These are phyloP conservation scores for Platynereis dumerilii DNA, from an alignment of 2,888 invertebrate genomes.

Conservation along the genomic window DNA sequence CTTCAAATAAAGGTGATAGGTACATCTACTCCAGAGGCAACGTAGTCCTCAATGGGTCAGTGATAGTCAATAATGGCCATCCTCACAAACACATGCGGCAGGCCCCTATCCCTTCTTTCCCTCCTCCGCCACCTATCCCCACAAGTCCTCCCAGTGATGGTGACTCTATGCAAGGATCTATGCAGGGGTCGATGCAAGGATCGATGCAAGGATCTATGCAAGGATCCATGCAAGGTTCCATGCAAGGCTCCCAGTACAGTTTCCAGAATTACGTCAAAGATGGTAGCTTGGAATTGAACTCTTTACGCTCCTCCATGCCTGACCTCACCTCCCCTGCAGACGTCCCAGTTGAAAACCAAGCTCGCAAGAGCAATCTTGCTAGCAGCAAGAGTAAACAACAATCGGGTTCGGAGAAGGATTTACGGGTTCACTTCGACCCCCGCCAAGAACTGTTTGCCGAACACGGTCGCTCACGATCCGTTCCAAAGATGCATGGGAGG, in stretches of 20 bases:
- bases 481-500: constrained; percentile 17
- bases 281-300: no score
- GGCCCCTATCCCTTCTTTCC: constrained; percentile 21
- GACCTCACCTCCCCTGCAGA: constrained; percentile 46
- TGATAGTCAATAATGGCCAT: constrained; percentile 1
- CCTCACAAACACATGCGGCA: constrained; percentile 10
- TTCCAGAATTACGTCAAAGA: not conserved
- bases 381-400: constrained; percentile 23
- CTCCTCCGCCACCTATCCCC: constrained; percentile 21
- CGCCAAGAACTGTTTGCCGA: constrained; percentile 26
- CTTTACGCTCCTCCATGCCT: constrained; percentile 61
- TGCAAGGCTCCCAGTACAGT: no score
- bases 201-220: not conserved
- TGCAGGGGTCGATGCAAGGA: constrained; percentile 8
- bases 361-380: constrained; percentile 39
- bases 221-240: constrained; percentile 10
- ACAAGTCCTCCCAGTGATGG: constrained; percentile 9
- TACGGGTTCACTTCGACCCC: constrained; percentile 43
- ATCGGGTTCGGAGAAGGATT: constrained; percentile 54
- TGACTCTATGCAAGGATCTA: constrained; percentile 19
- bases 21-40: constrained; percentile 15
- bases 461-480: constrained; percentile 13
- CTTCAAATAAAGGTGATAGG: constrained; percentile 6
- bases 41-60: constrained; percentile 19
- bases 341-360: constrained; percentile 38